Base-by-base conservation (phyloP, 2,888 invertebrate species). In the Scelioninae gen. 1 region DNA sequence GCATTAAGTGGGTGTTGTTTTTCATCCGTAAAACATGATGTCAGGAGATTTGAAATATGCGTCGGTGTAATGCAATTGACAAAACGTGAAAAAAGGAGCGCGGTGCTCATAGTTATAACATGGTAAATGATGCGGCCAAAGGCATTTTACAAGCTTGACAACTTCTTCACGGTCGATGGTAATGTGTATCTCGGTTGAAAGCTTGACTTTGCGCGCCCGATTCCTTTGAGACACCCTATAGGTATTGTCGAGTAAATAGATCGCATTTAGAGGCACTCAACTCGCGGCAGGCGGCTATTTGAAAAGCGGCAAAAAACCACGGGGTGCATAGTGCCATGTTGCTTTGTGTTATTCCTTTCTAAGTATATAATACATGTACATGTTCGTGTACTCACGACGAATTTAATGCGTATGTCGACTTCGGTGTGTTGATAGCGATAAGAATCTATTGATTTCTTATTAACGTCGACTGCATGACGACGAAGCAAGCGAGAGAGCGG, bases 251-350 rank as follows among this genome's bases (percentile, higher is more conserved):
- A 76, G 88, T 88, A 88, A 89, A 89, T 89, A 89, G 88, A 88
- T 87, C 87, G 88, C 87, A 87, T 88, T 89, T 88, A 88, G 86
- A 86, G 88, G 89, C 90, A 91, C 90, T 91, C 91, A 90, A 84
- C 87, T 85, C 91, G 71, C 90, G 88, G 90, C 87, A 85, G 87
- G 90, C 82, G 88, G 86, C 86, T 88, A 88, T 88, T 88, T 88
- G 87, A 86, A 83, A 85, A 86, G 85, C 85, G 84, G 85, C 86
- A 88, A 88, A 89, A 89, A 90, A 87, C 90, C 83, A 83, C 87
- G 87, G 89, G 89, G 86, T 83, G 89, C 87, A 85, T 84, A 88
- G 86, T 86, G 86, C 86, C 74, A 51, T 58, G 23, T 63, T 34
- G 82, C 47, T 75, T 65, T 47, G 38, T 75, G 75, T 75, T 79